Evolutionary conservation across 1,140 invertebrate genomes (phyloP).

Genomic region (Anagrus nilaparvatae): DNA sequence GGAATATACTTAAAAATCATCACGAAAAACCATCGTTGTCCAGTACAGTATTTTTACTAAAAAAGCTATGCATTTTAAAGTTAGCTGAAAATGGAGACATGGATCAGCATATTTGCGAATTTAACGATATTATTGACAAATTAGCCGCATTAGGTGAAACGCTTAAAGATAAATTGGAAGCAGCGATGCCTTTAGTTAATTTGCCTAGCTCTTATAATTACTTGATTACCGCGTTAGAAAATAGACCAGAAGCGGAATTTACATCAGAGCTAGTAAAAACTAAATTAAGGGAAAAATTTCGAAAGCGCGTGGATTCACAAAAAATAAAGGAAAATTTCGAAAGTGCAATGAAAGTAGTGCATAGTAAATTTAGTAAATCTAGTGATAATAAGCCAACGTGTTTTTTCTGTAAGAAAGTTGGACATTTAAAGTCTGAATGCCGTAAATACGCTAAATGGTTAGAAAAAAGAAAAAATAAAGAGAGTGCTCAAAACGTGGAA

Average conservation of each 20-base stretch:
- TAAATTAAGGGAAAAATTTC: conserved; percentile 1
- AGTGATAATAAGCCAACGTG: not conserved
- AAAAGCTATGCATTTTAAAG: conserved; percentile 10
- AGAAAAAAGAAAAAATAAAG: conserved; percentile 1
- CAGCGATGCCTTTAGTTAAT: conserved; percentile 10
- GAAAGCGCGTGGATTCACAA: not conserved
- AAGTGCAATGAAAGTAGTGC: conserved; percentile 7
- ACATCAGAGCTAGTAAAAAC: conserved; percentile 9
- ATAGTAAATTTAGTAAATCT: not conserved
- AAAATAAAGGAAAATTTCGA: conserved; percentile 2
- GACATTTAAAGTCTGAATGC: not conserved
- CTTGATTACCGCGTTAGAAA: conserved; percentile 15
- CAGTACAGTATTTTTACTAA: conserved; percentile 14
- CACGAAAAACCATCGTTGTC: conserved; percentile 14
- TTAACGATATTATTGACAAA: conserved; percentile 7
- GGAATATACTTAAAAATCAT: conserved; percentile 10
- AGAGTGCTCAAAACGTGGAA: too few relatives aligned
- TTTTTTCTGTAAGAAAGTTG: not conserved
- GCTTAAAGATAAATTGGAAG: conserved; percentile 10
- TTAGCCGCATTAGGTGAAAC: conserved; percentile 10
- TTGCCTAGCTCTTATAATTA: conserved; percentile 14
- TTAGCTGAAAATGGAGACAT: conserved; percentile 11
- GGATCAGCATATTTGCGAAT: not conserved
- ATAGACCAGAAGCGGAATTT: conserved; percentile 8
- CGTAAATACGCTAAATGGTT: not conserved